Evolutionary conservation across 2,797 vertebrate species (phyloP), one percentile per base, ranked within the genome.

Genomic region (Takifugu rubripes): DNA sequence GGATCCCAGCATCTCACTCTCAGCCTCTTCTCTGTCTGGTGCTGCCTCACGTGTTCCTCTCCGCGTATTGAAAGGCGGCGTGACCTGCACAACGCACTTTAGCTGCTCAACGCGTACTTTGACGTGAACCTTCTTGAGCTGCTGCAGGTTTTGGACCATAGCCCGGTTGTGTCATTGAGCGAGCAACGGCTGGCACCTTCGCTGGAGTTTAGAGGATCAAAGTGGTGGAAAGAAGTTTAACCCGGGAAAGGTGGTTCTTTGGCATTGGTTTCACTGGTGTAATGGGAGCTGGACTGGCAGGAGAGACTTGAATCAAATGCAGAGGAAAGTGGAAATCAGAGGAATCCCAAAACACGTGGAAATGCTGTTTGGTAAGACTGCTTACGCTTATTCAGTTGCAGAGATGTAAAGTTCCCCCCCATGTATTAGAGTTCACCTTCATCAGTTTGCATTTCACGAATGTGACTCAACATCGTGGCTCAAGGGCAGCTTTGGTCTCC

Each of bases 281-380:
- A 72, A 77, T 82, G 77, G 75, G 70, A 79, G 55, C 59, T 70
- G 61, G 75, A 52, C 67, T 57, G 61, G 44, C 52, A 12, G 50
- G 56, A 69, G 68, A 72, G 40, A 49, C 56, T 21, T 71, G 47
- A 77, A 51, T 68, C 66, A 24, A 65, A 61, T 54, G 47, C 52
- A 43, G 49, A 53, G 43, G 57, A 75, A 48, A 66, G 78, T 52
- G 33, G 53, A 56, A 56, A 73, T 45, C 66, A 31, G 66, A 71
- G 60, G 66, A 58, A 65, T 66, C 59, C 10, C 29, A 48, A 70
- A 78, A 64, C 78, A 81, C 73, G 68, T 77, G 70, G 83, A 79
- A 64, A 89, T 89, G 87, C 82, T 90, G 61, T 71, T 87, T 25
- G 88, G 88, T 90, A 82, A 90, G 87, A 54, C 46, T 12, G 2